Conservation (phyloP, 2,113 vertebrate genomes). For the Argyrosomus japonicus region DNA sequence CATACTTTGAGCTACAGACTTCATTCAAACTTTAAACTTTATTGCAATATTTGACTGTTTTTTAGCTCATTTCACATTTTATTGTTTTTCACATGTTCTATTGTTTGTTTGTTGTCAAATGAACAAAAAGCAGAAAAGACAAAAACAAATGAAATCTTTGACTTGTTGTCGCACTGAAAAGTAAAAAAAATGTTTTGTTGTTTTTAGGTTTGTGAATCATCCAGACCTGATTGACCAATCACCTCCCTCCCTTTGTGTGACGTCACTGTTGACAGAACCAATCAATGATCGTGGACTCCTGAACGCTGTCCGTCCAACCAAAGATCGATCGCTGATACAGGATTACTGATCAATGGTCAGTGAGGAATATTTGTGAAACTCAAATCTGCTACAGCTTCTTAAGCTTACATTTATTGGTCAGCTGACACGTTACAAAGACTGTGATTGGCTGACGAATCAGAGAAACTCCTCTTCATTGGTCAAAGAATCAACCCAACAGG, state of each 20-base stretch:
- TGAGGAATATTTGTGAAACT: background rate
- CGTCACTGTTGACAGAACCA: background rate
- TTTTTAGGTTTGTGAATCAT: slow-evolving; percentile 17
- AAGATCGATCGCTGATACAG: background rate
- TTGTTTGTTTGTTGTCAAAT: too few relatives aligned
- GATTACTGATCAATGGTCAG: background rate
- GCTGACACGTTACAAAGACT: background rate
- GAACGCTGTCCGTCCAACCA: background rate
- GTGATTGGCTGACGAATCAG: slow-evolving; percentile 1
- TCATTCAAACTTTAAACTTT: too few relatives aligned
- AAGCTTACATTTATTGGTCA: background rate
- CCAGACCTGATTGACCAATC: slow-evolving; percentile 1
- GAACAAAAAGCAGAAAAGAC: background rate
- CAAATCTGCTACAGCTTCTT: background rate
- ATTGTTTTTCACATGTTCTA: too few relatives aligned
- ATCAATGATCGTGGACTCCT: background rate
- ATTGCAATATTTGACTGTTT: too few relatives aligned
- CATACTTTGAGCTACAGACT: too few relatives aligned
- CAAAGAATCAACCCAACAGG: background rate
- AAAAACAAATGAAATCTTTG: background rate
- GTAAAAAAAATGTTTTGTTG: background rate
- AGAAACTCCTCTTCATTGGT: background rate
- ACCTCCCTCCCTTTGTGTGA: background rate
- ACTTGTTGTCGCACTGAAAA: background rate
- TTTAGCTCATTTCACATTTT: too few relatives aligned